A percentile compares a stretch with the other conserved stretches of the same genome.
Conservation (phyloP, 2,113 vertebrate species). For the Passer domesticus region DNA sequence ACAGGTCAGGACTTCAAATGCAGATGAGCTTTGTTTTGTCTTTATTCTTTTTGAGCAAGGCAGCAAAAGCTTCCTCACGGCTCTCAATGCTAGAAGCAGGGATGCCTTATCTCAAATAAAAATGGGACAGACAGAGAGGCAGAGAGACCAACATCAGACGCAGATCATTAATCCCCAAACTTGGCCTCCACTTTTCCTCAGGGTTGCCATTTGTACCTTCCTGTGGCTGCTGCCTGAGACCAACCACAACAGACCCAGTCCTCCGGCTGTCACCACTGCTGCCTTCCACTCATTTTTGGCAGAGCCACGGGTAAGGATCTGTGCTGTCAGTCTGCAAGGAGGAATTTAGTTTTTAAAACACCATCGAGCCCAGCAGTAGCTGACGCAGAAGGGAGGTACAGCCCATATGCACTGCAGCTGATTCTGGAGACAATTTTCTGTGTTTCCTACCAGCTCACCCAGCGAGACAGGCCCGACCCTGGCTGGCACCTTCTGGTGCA, state of each 20-base stretch:
- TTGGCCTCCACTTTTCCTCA: background rate
- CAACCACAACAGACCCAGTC: background rate
- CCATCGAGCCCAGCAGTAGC: background rate
- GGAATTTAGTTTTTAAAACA: background rate
- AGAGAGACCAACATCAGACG: background rate
- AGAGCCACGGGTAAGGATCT: background rate
- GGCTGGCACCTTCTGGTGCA: background rate
- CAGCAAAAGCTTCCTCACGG: background rate
- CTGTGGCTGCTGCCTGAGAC: background rate
- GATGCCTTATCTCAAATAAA: background rate
- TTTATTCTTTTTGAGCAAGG: background rate
- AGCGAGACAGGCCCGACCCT: background rate
- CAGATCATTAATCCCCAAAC: background rate
- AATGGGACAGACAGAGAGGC: background rate
- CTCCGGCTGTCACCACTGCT: background rate
- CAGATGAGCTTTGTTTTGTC: background rate
- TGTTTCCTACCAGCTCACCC: background rate
- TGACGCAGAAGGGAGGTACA: background rate
- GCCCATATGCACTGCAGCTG: background rate
- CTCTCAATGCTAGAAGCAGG: background rate
- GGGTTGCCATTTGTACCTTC: slow-evolving; percentile 11
- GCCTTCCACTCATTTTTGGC: background rate
- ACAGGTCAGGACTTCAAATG: background rate
- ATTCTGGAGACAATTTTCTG: background rate
- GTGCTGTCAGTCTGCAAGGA: background rate